Percentiles rank a stretch among this genome's conserved stretches.
Conservation (phyloP, 2,797 vertebrate genomes). For the Anguilla megastoma region DNA sequence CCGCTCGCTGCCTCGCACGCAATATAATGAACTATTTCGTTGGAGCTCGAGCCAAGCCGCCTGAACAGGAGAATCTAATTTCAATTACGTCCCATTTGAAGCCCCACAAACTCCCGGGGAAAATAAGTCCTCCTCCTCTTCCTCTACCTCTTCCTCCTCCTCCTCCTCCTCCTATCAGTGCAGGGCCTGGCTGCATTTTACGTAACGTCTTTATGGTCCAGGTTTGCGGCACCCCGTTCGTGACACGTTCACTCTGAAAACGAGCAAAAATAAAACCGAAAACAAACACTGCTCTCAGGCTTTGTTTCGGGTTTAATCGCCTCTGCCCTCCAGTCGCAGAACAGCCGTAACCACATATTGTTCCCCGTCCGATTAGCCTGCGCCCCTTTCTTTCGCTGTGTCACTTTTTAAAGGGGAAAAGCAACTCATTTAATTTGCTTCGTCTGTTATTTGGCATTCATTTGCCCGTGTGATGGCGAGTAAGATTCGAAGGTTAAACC, state of each 20-base stretch:
- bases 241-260: background rate
- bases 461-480: background rate
- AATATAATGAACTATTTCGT: conserved; percentile 12
- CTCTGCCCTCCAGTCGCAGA: background rate
- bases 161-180: background rate
- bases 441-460: background rate
- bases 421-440: background rate
- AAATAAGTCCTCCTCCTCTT: background rate
- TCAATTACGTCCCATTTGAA: conserved; percentile 18
- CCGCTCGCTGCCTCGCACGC: background rate
- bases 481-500: background rate
- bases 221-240: background rate
- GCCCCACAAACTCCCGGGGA: conserved; percentile 1
- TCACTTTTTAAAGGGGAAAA: background rate
- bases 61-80: background rate
- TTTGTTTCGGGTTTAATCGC: background rate
- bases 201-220: background rate
- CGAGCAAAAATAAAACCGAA: background rate
- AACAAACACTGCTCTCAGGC: background rate
- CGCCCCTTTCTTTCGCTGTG: background rate
- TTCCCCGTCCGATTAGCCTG: background rate
- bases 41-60: background rate
- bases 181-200: background rate
- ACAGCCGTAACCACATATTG: background rate
- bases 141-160: background rate